Evolutionary conservation across 1,140 invertebrate species (phyloP), one percentile per base, ranked within the genome.

Genomic region (Pogonus chalceus): DNA sequence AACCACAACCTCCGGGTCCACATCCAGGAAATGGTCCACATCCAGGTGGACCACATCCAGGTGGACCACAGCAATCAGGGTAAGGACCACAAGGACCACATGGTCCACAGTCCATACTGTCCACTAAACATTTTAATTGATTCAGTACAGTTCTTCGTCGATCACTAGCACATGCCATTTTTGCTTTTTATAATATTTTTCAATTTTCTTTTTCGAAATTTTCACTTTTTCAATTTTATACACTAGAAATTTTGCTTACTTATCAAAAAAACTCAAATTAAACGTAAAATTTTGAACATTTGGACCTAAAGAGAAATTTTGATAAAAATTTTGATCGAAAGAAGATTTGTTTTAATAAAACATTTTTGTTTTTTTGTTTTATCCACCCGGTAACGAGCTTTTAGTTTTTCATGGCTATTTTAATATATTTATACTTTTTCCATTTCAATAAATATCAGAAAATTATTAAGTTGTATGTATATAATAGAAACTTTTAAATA

Each of bases 31-130:
- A 49, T 18, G 59, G 59, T 23, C 56, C 58, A 43, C 46, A 54
- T 51, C 23, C 16, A 7, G 12, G 10, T 12, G 12, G 14, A 20
- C 26, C 7, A 35, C 49, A 51, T n/a, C 62, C 20, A 35, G 46
- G 7, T 21, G 53, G 52, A 23, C 51, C 21, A 54, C 59, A 58
- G 37, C 57, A 53, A 51, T 23, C 24, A 7, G 20, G 20, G 31
- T 37, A 39, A 39, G 54, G 26, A 23, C 16, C 10, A 50, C 54
- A 23, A 14, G 46, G 48, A 1, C 66, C 65, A 31, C 65, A 68
- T 0, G 66, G 66, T 4, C 64, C 61, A 48, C 65, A 63, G 37
- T 65, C 65, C 22, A 67, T 62, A 35, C 66, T 55, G 50, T 61
- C 58, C 14, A 67, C 60, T 35, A 69, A 51, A 31, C 58, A 55